Conservation (phyloP, 2,888 invertebrate species). For the Andrena camellia region DNA sequence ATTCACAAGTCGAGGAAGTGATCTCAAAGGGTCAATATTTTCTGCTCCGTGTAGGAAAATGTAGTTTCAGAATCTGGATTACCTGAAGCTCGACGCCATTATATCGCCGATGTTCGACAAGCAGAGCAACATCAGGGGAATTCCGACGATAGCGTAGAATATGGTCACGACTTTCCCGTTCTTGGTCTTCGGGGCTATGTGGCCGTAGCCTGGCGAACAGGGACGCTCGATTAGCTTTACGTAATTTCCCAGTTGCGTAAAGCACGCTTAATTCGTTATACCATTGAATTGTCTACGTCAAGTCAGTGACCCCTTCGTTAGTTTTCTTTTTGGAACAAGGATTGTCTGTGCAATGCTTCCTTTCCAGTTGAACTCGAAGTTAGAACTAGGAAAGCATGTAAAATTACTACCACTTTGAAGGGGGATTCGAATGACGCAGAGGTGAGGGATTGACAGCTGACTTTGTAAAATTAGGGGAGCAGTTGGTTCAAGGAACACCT, state of each 20-base stretch:
- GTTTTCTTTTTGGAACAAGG: not conserved
- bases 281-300: not conserved
- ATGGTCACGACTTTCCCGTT: slow-evolving; percentile 98
- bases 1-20: not conserved
- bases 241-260: slow-evolving; percentile 41
- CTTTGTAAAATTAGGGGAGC: too few relatives aligned
- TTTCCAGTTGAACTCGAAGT: not conserved
- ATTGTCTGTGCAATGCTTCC: not conserved
- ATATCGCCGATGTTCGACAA: slow-evolving; percentile 97
- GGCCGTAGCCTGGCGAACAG: slow-evolving; percentile 92
- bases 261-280: slow-evolving; percentile 27
- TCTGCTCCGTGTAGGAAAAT: not conserved
- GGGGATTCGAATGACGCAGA: too few relatives aligned
- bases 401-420: not conserved
- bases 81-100: slow-evolving; percentile 96
- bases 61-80: slow-evolving; percentile 30
- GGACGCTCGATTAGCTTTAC: slow-evolving; percentile 44
- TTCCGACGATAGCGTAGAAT: slow-evolving; percentile 97
- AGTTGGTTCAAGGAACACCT: too few relatives aligned
- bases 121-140: slow-evolving; percentile 97
- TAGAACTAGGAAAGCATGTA: not conserved
- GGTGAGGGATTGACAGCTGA: too few relatives aligned
- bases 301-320: slow-evolving; percentile 8
- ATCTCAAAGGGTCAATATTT: not conserved
- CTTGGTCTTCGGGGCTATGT: slow-evolving; percentile 97